A percentile compares a stretch with the other conserved stretches of the same genome.
These are phyloP conservation scores for Brachyalestes nurse DNA, from an alignment of 2,797 vertebrate genomes.

Conservation along the genomic window DNA sequence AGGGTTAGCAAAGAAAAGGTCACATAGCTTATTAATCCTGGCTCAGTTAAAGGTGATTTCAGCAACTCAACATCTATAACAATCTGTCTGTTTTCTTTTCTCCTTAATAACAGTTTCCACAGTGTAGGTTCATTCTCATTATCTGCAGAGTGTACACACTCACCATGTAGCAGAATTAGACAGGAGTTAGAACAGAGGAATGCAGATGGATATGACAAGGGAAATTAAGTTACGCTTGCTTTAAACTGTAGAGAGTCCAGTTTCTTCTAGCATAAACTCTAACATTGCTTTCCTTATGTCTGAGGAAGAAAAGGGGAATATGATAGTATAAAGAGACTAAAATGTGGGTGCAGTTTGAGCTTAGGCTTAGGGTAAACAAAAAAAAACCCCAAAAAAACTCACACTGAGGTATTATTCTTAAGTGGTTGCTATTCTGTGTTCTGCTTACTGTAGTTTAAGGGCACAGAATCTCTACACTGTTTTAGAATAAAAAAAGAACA, in stretches of 20 bases:
- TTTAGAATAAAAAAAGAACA: conserved; percentile 6
- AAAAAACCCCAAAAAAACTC: not conserved
- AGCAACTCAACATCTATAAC: conserved; percentile 68
- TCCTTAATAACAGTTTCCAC: conserved; percentile 32
- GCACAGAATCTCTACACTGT: conserved; percentile 18
- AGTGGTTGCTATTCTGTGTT: conserved; percentile 11
- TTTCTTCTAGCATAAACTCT: not conserved
- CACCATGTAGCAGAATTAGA: conserved; percentile 21
- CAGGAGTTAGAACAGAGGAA: conserved; percentile 33
- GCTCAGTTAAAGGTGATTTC: conserved; percentile 73
- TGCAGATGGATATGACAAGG: not conserved
- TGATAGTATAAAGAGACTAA: not conserved
- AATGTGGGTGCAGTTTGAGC: not conserved
- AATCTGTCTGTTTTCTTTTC: conserved; percentile 38
- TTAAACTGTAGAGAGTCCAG: not conserved
- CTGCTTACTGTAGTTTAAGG: conserved; percentile 14
- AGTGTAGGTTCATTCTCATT: conserved; percentile 55
- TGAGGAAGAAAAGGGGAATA: too few relatives aligned
- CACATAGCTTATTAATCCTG: conserved; percentile 79
- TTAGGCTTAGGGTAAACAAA: not conserved
- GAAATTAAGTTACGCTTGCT: not conserved
- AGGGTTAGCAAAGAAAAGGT: conserved; percentile 72
- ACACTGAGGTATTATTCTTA: conserved; percentile 11
- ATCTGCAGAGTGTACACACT: conserved; percentile 29
- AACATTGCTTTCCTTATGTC: not conserved